These are phyloP conservation scores for Drosophila prosaltans DNA, from an alignment of 1,140 invertebrate genomes.

Conservation along the genomic window DNA sequence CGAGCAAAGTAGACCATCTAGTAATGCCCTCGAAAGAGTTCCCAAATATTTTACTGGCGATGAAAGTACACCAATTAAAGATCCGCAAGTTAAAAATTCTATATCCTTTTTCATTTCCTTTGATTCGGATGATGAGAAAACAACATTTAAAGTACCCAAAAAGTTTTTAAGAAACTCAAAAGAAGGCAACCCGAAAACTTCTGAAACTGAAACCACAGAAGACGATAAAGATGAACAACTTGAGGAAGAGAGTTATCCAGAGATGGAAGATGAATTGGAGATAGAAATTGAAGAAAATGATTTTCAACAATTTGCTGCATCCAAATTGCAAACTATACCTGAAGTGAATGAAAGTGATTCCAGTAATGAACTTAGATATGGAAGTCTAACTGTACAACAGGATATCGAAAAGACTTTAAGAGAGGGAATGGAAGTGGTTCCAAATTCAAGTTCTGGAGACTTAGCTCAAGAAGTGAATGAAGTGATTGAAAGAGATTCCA, in stretches of 20 bases:
- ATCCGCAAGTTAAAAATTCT: conserved; percentile 41
- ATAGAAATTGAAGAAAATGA: conserved; percentile 29
- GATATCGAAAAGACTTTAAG: neutral
- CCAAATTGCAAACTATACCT: conserved; percentile 63
- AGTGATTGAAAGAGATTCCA: conserved; percentile 53
- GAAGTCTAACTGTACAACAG: neutral
- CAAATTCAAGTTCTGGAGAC: too few relatives aligned
- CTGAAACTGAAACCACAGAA: neutral
- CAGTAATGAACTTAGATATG: conserved; percentile 14
- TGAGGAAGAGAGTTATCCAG: neutral
- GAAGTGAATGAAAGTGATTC: conserved; percentile 62
- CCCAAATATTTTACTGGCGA: conserved; percentile 47
- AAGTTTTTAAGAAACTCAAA: conserved; percentile 29
- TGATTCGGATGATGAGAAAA: conserved; percentile 52
- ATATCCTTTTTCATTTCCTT: conserved; percentile 63
- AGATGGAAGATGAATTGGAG: conserved; percentile 33
- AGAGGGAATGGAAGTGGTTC: neutral
- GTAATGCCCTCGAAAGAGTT: conserved; percentile 21
- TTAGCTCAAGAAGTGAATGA: conserved; percentile 15
- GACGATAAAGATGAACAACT: neutral
- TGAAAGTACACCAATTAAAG: conserved; percentile 6
- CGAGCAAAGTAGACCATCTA: neutral
- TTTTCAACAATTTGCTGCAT: conserved; percentile 32
- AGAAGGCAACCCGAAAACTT: neutral
- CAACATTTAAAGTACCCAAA: conserved; percentile 56